phyloP scores from a whole-genome alignment of 2,797 vertebrate species.

The Chaetophractus vellerosus region DNA sequence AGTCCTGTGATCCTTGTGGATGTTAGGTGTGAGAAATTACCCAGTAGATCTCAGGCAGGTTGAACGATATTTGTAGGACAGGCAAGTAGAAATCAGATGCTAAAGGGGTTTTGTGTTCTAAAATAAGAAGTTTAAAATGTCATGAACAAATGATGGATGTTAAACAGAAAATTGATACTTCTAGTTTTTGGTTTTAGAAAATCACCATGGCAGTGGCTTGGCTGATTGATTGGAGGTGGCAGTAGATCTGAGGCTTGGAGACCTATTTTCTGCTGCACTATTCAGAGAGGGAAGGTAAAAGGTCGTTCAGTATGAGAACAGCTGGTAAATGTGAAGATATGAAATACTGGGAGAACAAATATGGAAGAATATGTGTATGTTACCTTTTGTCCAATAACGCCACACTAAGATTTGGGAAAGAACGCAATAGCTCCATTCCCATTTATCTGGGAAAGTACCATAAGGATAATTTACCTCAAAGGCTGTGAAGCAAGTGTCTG shows the following conservation, averaged over 20 bases:
- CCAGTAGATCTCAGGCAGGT: accelerated
- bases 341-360: background rate
- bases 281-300: background rate
- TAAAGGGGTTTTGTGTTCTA: background rate
- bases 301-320: background rate
- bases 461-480: background rate
- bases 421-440: background rate
- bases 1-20: background rate
- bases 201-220: background rate
- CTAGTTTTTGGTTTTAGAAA: conserved; percentile 2
- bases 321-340: background rate
- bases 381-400: background rate
- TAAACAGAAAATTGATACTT: background rate
- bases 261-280: background rate
- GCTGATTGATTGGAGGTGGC: too few relatives aligned
- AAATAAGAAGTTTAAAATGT: conserved; percentile 34
- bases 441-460: background rate
- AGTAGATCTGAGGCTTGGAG: background rate
- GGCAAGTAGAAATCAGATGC: background rate
- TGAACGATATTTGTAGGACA: background rate
- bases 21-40: background rate
- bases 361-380: background rate
- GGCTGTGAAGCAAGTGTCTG: background rate
- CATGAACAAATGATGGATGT: background rate
- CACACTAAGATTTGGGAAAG: background rate